Base-by-base conservation (phyloP, 1,140 invertebrate genomes). In the Luehdorfia chinensis region DNA sequence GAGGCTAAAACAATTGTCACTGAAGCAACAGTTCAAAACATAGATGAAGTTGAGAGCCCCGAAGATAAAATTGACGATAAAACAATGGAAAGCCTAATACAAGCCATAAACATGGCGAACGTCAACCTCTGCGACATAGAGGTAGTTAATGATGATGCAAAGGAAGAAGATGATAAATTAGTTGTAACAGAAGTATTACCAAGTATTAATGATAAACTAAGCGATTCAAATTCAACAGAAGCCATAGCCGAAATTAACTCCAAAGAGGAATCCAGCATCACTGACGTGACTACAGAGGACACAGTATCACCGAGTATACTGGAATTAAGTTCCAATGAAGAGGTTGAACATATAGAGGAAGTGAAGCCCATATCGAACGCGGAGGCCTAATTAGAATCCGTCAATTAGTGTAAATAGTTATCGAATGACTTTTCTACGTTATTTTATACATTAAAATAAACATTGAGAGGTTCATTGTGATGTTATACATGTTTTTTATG, bases 81-180 rank as follows among this genome's bases (percentile, higher is more conserved):
- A 52, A 71, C 68, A 13, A 57, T 80, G 61, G 70, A 75, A 32
- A 73, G 39, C 34, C 55, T 84, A 8, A 61, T 79, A 33, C 55
- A 79, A 59, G 77, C 75, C 3, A 70, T 81, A 1, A 78, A 68
- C 13, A 69, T 59, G 34, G 70, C 70, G 0, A 74, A 79, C 37
- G 68, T 75, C 0, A 70, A 76, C 33, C 31, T 72, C 4, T n/a
- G n/a, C n/a, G n/a, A n/a, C n/a, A n/a, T n/a, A n/a, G n/a, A n/a
- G n/a, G n/a, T n/a, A 18, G 12, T n/a, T 14, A 36, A 30, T 23
- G 25, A 11, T 16, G 27, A 25, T 4, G 39, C 21, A 16, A 11
- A 14, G n/a, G 9, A 16, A 8, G 44, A 16, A 1, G 27, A 59
- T 28, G 45, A 28, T 1, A 41, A 32, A 36, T 32, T 30, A 12